phyloP scores from a whole-genome alignment of 2,113 vertebrate genomes.

The Solea senegalensis region DNA sequence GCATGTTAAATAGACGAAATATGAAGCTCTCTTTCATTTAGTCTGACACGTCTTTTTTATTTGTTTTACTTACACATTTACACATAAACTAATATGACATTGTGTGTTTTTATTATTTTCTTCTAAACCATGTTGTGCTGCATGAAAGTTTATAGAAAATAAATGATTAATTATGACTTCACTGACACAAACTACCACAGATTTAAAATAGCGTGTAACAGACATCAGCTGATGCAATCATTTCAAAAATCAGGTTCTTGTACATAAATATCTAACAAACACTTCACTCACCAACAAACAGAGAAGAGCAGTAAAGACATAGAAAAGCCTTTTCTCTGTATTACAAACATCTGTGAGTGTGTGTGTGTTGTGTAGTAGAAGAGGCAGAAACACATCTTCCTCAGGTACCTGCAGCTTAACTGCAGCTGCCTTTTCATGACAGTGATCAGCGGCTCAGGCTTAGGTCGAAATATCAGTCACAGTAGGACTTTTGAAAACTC shows the following conservation, averaged over 20 bases:
- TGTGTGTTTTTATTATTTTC: too few species aligned
- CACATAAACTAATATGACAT: too few species aligned
- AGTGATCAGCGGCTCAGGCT: conserved; percentile 81
- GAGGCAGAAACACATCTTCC: conserved; percentile 53
- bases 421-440: conserved; percentile 76
- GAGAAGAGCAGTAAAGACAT: too few species aligned
- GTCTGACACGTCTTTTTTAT: too few species aligned
- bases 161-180: too few species aligned
- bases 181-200: too few species aligned
- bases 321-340: background rate
- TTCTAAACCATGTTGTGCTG: too few species aligned
- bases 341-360: background rate
- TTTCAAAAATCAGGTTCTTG: background rate
- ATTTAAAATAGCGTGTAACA: too few species aligned
- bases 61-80: too few species aligned
- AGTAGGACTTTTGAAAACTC: conserved; percentile 81
- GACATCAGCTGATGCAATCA: background rate
- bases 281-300: too few species aligned
- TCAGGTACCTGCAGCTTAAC: conserved; percentile 75
- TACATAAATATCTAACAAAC: background rate
- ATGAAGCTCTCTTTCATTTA: too few species aligned
- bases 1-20: background rate
- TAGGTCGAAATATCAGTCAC: conserved; percentile 85
- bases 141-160: too few species aligned
- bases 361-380: conserved; percentile 36